Percentiles rank a stretch among this genome's conserved stretches.
These are phyloP conservation scores for Novumbra hubbsi DNA, from an alignment of 2,797 vertebrate genomes.

Conservation along the genomic window DNA sequence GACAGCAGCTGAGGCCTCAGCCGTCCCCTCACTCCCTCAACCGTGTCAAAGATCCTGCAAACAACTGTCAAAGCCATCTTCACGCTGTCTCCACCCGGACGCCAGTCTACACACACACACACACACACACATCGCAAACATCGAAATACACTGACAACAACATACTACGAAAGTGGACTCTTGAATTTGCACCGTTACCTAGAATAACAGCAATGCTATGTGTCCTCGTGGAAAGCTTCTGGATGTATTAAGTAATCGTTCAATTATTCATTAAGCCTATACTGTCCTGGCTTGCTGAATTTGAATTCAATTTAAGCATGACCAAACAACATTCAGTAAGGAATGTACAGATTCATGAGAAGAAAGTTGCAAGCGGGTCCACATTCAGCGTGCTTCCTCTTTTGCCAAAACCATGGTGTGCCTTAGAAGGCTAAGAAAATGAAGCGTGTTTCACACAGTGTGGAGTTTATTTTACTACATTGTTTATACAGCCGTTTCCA, in stretches of 20 bases:
- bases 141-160: neutral
- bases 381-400: neutral
- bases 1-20: slow-evolving; percentile 60
- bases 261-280: neutral
- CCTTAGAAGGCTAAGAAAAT: slow-evolving; percentile 51
- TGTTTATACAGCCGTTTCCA: slow-evolving; percentile 69
- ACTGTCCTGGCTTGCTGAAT: slow-evolving; percentile 31
- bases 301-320: slow-evolving; percentile 9
- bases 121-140: neutral
- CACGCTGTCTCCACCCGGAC: neutral
- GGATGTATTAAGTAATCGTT: neutral
- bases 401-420: slow-evolving; percentile 30
- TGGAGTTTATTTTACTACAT: slow-evolving; percentile 52
- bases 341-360: slow-evolving; percentile 10
- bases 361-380: neutral
- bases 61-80: slow-evolving; percentile 53
- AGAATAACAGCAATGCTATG: neutral
- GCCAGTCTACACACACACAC: neutral
- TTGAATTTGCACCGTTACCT: neutral
- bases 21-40: slow-evolving; percentile 28
- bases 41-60: slow-evolving; percentile 51
- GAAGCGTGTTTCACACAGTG: slow-evolving; percentile 44
- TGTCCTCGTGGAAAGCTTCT: neutral
- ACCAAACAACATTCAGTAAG: slow-evolving; percentile 26
- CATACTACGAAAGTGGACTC: neutral